Conservation (phyloP, 2,888 invertebrate genomes). For the Stramonita haemastoma region DNA sequence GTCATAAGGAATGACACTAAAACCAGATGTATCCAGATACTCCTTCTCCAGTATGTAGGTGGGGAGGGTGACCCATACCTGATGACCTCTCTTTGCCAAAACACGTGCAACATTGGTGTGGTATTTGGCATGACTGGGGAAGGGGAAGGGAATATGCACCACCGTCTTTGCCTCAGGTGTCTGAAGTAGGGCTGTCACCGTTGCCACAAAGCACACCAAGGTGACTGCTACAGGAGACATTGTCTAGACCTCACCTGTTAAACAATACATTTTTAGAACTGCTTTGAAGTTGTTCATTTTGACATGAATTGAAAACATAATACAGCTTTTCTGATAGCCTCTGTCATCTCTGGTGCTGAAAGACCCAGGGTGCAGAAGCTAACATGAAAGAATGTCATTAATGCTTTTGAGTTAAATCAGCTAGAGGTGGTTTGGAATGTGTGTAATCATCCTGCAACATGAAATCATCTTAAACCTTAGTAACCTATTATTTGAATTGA, state of each 20-base stretch:
- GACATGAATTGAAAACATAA: too few relatives aligned
- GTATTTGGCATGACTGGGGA: conserved; percentile 1
- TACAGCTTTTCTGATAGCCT: too few relatives aligned
- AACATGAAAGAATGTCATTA: too few relatives aligned
- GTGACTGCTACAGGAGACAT: not conserved
- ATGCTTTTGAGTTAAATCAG: too few relatives aligned
- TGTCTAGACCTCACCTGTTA: not conserved
- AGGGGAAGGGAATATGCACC: not conserved
- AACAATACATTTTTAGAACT: conserved; percentile 8
- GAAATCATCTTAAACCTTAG: too few relatives aligned
- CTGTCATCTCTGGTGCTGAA: too few relatives aligned
- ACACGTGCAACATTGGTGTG: conserved; percentile 21
- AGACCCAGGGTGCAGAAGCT: too few relatives aligned
- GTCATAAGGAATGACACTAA: not conserved
- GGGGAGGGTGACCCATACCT: not conserved
- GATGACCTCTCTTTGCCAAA: conserved; percentile 9
- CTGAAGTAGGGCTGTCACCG: not conserved
- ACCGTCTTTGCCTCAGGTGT: not conserved
- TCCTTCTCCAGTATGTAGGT: not conserved
- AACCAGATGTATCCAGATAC: not conserved
- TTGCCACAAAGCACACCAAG: not conserved
- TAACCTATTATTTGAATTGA: too few relatives aligned
- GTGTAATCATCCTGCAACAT: too few relatives aligned
- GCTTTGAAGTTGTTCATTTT: too few relatives aligned
- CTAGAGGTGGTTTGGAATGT: too few relatives aligned